Percentiles rank a stretch among this genome's conserved stretches.
phyloP scores from a whole-genome alignment of 2,113 vertebrate genomes.

The Proteles cristata region DNA sequence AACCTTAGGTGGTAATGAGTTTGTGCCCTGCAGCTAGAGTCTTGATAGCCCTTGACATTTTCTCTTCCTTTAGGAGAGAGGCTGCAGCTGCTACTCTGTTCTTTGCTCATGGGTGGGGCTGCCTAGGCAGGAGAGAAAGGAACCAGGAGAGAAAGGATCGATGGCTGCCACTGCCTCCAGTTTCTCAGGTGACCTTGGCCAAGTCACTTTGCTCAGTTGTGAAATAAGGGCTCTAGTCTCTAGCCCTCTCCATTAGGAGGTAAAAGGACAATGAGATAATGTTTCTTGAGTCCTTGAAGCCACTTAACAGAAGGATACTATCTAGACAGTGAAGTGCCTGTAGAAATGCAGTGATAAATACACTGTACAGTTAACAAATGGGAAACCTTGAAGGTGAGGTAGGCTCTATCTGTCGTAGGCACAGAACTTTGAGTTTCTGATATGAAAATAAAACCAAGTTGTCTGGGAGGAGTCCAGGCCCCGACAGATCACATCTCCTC shows the following conservation, averaged over 20 bases:
- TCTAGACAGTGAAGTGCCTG: neutral
- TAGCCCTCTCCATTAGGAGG: neutral
- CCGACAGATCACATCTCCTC: neutral
- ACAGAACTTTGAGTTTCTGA: neutral
- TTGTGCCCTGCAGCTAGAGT: constrained; percentile 56
- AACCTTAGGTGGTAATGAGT: constrained; percentile 67
- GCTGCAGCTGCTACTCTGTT: neutral
- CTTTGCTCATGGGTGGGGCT: neutral
- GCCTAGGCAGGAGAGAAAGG: neutral
- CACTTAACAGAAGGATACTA: constrained; percentile 14
- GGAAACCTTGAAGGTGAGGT: neutral
- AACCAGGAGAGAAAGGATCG: neutral
- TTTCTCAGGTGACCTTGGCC: constrained; percentile 5
- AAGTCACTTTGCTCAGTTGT: constrained; percentile 46
- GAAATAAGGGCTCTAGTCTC: constrained; percentile 33
- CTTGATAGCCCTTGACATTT: constrained; percentile 69
- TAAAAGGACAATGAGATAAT: neutral
- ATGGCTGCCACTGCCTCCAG: neutral
- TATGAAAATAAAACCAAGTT: neutral
- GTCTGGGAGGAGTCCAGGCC: fast-evolving
- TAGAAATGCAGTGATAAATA: neutral
- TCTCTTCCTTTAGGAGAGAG: constrained; percentile 40
- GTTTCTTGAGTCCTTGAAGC: constrained; percentile 21
- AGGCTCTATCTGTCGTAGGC: neutral
- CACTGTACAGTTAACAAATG: neutral